Evolutionary conservation across 2,888 invertebrate species (phyloP), one percentile per base, ranked within the genome.

Genomic region (Campoplex capitator): DNA sequence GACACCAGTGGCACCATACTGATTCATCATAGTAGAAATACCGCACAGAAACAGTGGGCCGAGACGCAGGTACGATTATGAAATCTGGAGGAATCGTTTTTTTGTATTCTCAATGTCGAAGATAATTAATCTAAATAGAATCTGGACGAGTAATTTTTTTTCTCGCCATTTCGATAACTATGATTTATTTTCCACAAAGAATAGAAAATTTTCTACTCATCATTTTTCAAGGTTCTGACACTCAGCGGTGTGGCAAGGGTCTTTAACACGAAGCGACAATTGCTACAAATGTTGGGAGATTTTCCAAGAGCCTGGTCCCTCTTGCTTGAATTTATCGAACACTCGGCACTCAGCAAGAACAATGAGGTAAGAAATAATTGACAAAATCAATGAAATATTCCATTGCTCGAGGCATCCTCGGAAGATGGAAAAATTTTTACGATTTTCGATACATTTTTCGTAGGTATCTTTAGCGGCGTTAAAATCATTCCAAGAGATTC

Each of bases 31-130:
- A 98, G 99, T 0, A 96, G 99, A 84, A 99, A 99, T 94, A 99
- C 99, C 0, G 99, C 99, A 73, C 99, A 99, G 94, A 99, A 99
- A 92, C 99, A 99, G 93, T 99, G 99, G 99, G 99, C 99, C 0
- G 99, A 99, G 95, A 99, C 99, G 0, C 98, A 99, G 95, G 97
- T 97, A 90, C 32, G 58, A 78, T 18, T 16, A 42, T 2, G 28
- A 77, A 23, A 35, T 73, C n/a, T 56, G 16, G 0, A 6, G 28
- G 2, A n/a, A 67, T 38, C 38, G 9, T 18, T 67, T 67, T 35
- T 32, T 18, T 35, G 11, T 32, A 18, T 13, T 32, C n/a, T n/a
- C 23, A 23, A n/a, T n/a, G 51, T 51, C 3, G 11, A 13, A 45
- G 11, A 13, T 13, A 45, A 3, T 45, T 13, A 45, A 45, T 45